Evolutionary conservation across 2,113 vertebrate species (phyloP).

Genomic region (Aplodontia rufa): DNA sequence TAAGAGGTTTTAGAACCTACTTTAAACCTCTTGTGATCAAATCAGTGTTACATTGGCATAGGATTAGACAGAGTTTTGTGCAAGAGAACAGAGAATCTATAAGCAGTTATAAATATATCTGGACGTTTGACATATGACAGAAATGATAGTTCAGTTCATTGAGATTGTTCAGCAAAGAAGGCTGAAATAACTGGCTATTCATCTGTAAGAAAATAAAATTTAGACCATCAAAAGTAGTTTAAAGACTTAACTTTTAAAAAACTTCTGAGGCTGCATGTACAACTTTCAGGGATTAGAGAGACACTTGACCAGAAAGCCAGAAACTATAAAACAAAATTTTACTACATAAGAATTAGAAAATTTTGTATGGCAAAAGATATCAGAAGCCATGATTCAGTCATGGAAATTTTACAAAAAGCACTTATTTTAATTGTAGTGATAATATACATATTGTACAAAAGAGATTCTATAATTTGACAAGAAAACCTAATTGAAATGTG

Average conservation of each 20-base stretch:
- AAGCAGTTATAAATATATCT: neutral
- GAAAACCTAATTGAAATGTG: neutral
- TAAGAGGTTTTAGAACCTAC: neutral
- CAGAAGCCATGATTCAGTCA: neutral
- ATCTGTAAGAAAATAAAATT: neutral
- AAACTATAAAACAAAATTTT: neutral
- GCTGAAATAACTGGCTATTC: neutral
- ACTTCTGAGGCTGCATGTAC: neutral
- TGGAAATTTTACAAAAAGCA: neutral
- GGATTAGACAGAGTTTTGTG: neutral
- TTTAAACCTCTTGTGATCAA: neutral
- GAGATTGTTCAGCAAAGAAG: neutral
- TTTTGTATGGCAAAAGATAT: neutral
- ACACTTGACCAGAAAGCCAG: neutral
- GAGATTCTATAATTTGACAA: neutral
- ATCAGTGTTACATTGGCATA: neutral
- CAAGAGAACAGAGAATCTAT: neutral
- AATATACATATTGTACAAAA: slow-evolving; percentile 12
- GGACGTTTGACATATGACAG: neutral
- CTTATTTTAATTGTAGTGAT: neutral
- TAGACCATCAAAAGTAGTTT: slow-evolving; percentile 21
- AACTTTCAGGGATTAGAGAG: neutral
- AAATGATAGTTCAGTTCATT: neutral
- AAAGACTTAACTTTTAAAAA: neutral
- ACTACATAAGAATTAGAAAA: slow-evolving; percentile 1